Percentiles rank a stretch among this genome's conserved stretches.
These are phyloP conservation scores for Drosophila mettleri DNA, from an alignment of 2,888 invertebrate genomes.

Conservation along the genomic window DNA sequence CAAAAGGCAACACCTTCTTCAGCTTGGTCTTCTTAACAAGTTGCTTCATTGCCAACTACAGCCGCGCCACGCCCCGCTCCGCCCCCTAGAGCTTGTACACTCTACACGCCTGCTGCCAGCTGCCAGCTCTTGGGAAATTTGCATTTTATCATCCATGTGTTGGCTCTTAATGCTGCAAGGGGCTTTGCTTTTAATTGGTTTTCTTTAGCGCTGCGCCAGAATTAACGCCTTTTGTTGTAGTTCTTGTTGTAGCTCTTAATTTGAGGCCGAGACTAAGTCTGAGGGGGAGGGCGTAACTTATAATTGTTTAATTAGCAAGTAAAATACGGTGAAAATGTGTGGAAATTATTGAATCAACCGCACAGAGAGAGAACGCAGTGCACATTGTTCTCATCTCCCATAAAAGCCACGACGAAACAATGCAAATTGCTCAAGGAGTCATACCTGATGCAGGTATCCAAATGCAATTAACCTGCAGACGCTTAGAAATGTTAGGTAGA, in stretches of 20 bases:
- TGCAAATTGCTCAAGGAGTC: slow-evolving; percentile 3
- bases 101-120: slow-evolving; percentile 8
- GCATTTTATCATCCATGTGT: slow-evolving; percentile 76
- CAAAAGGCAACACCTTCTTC: slow-evolving; percentile 76
- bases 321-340: slow-evolving; percentile 69
- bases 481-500: not conserved
- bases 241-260: slow-evolving; percentile 5
- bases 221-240: not conserved
- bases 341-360: slow-evolving; percentile 65
- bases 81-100: no score
- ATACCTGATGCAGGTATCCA: not conserved
- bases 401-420: not conserved
- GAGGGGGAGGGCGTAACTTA: slow-evolving; percentile 51
- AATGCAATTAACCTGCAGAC: not conserved
- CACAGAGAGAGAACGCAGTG: slow-evolving; percentile 2
- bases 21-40: slow-evolving; percentile 38
- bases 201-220: slow-evolving; percentile 41
- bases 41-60: slow-evolving; percentile 27
- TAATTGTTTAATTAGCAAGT: slow-evolving; percentile 80
- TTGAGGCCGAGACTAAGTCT: not conserved
- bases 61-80: not conserved
- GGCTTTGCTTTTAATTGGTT: slow-evolving; percentile 78
- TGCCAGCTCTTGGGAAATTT: slow-evolving; percentile 73
- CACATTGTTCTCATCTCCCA: slow-evolving; percentile 14
- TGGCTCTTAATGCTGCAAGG: slow-evolving; percentile 49